These are phyloP conservation scores for Calidris pygmaea DNA, from an alignment of 2,113 vertebrate species.

Conservation along the genomic window DNA sequence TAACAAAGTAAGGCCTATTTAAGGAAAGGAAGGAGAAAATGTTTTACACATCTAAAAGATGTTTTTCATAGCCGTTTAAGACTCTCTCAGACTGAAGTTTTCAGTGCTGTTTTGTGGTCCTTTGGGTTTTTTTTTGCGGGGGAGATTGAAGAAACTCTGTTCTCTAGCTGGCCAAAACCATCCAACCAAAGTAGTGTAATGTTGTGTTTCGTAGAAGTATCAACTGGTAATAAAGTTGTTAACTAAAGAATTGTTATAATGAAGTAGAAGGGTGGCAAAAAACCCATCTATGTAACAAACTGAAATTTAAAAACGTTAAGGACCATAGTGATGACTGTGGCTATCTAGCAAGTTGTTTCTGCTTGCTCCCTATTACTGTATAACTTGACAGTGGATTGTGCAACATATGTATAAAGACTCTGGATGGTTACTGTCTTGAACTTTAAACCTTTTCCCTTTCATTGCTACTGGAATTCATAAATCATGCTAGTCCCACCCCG, in stretches of 20 bases:
- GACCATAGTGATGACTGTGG: not conserved
- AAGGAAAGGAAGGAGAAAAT: not conserved
- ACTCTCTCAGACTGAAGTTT: not conserved
- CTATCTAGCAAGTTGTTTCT: not conserved
- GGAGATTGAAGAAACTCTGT: too few species aligned
- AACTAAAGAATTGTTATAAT: not conserved
- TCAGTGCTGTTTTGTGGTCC: not conserved
- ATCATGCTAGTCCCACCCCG: not conserved
- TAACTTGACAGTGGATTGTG: not conserved
- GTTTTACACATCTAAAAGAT: accelerated
- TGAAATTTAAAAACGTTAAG: not conserved
- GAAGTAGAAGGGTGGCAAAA: not conserved
- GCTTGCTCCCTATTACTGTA: not conserved
- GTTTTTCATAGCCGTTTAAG: not conserved
- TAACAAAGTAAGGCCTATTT: not conserved
- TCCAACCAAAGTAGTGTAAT: too few species aligned
- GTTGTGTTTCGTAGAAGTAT: not conserved
- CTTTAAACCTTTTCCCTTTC: conserved; percentile 54
- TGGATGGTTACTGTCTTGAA: conserved; percentile 22
- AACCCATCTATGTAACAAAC: accelerated
- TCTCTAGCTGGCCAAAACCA: too few species aligned
- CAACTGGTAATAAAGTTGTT: not conserved
- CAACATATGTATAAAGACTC: not conserved
- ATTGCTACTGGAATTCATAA: conserved; percentile 28
- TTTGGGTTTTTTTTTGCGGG: not conserved